Evolutionary conservation across 2,888 invertebrate genomes (phyloP).

Genomic region (Ephialtes manifestator): DNA sequence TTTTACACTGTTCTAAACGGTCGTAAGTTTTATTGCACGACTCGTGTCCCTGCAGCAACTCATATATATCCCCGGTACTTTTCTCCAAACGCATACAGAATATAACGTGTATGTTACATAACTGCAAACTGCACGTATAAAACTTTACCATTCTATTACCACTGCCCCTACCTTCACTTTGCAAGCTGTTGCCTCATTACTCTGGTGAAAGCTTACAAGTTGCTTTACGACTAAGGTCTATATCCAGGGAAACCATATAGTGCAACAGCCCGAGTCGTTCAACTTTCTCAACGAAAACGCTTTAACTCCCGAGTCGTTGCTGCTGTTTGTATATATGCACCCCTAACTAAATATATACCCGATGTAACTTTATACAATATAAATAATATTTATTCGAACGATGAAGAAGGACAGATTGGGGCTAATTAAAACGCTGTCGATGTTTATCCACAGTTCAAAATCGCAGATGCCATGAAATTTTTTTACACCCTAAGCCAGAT

Average conservation of each 20-base stretch:
- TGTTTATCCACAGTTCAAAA: too few species aligned
- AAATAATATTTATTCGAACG: background rate
- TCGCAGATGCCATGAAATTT: too few species aligned
- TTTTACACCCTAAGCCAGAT: too few species aligned
- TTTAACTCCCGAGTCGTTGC: background rate
- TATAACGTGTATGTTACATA: slow-evolving; percentile 3
- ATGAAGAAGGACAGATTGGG: background rate
- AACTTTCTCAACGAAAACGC: background rate
- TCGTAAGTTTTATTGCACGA: background rate
- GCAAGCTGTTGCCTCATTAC: slow-evolving; percentile 10
- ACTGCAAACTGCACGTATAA: slow-evolving; percentile 3
- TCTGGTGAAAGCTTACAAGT: slow-evolving; percentile 31
- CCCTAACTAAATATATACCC: slow-evolving; percentile 1
- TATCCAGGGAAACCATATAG: slow-evolving; percentile 5
- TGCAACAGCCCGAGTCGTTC: background rate
- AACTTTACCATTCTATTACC: slow-evolving; percentile 34
- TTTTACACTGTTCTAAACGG: background rate
- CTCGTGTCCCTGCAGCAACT: background rate
- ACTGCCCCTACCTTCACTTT: background rate
- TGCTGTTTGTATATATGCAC: slow-evolving; percentile 5
- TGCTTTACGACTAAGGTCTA: slow-evolving; percentile 4
- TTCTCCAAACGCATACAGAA: background rate
- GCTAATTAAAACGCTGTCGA: too few species aligned
- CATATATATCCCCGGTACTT: background rate
- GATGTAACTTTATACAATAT: background rate